These are phyloP conservation scores for Melieria picta DNA, from an alignment of 2,888 invertebrate species.

Conservation along the genomic window DNA sequence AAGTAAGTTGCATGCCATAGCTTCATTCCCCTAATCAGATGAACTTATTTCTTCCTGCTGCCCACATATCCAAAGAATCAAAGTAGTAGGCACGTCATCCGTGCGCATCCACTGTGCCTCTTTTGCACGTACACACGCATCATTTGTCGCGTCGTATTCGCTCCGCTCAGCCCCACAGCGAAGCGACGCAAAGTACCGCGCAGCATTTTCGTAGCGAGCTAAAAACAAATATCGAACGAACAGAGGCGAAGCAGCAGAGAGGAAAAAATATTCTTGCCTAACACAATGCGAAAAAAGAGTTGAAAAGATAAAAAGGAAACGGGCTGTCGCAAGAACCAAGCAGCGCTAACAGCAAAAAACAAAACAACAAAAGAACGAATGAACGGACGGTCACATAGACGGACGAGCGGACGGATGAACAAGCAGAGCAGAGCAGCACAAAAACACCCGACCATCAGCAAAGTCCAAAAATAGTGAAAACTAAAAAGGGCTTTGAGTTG, in stretches of 20 bases:
- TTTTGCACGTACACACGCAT: background rate
- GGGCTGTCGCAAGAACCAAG: background rate
- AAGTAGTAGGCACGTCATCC: too few relatives aligned
- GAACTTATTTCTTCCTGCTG: too few relatives aligned
- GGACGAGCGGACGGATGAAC: conserved; percentile 22
- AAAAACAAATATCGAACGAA: background rate
- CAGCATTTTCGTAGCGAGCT: background rate
- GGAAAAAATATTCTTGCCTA: conserved; percentile 8
- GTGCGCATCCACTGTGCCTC: background rate
- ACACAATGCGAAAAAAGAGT: conserved; percentile 26
- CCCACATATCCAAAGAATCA: too few relatives aligned
- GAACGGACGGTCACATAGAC: background rate
- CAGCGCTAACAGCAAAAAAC: background rate
- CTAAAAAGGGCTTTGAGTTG: too few relatives aligned
- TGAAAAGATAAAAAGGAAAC: conserved; percentile 14
- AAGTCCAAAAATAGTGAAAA: conserved; percentile 44
- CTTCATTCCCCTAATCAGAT: too few relatives aligned
- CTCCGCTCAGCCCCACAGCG: background rate
- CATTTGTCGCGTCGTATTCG: background rate
- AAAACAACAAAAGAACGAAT: background rate
- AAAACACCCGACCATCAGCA: conserved; percentile 52
- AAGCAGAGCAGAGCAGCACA: conserved; percentile 24
- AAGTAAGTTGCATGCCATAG: too few relatives aligned
- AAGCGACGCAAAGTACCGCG: background rate
- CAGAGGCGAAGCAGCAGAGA: background rate